Percentiles rank a stretch among this genome's conserved stretches.
Evolutionary conservation across 2,888 invertebrate species (phyloP).

Genomic region (Agrotis puta): DNA sequence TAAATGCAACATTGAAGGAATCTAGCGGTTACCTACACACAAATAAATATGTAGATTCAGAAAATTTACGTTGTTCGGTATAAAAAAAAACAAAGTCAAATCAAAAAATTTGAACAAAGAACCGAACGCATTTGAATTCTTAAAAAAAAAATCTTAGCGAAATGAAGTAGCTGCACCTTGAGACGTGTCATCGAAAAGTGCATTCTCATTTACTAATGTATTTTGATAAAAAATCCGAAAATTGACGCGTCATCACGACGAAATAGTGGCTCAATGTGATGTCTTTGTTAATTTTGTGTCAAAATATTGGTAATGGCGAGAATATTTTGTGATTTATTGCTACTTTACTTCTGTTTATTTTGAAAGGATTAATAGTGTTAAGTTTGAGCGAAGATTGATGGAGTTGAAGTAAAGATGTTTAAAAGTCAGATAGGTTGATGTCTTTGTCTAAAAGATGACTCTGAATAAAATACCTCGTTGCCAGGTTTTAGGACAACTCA

Average conservation of each 20-base stretch:
- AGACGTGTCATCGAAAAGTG: constrained; percentile 60
- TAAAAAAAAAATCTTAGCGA: constrained; percentile 42
- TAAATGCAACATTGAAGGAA: too few relatives aligned
- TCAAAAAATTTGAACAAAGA: constrained; percentile 5
- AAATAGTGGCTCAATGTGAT: constrained; percentile 59
- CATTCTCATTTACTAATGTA: constrained; percentile 69
- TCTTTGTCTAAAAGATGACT: too few relatives aligned
- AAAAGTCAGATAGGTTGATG: too few relatives aligned
- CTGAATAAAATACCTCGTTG: too few relatives aligned
- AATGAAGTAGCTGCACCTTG: constrained; percentile 64
- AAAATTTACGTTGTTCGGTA: neutral
- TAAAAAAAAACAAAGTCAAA: neutral
- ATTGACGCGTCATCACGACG: constrained; percentile 67
- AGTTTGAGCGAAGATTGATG: constrained; percentile 31
- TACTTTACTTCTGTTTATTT: constrained; percentile 26
- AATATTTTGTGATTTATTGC: constrained; percentile 54
- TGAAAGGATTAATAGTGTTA: constrained; percentile 31
- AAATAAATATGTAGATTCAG: too few relatives aligned
- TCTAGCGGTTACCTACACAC: too few relatives aligned
- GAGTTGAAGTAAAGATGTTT: too few relatives aligned
- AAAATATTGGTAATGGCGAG: constrained; percentile 43
- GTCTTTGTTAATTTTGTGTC: constrained; percentile 67
- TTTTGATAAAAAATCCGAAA: constrained; percentile 64
- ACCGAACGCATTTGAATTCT: constrained; percentile 9
- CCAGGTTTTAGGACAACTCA: too few relatives aligned